These are phyloP conservation scores for Tineola bisselliella DNA, from an alignment of 2,888 invertebrate genomes.

Conservation along the genomic window DNA sequence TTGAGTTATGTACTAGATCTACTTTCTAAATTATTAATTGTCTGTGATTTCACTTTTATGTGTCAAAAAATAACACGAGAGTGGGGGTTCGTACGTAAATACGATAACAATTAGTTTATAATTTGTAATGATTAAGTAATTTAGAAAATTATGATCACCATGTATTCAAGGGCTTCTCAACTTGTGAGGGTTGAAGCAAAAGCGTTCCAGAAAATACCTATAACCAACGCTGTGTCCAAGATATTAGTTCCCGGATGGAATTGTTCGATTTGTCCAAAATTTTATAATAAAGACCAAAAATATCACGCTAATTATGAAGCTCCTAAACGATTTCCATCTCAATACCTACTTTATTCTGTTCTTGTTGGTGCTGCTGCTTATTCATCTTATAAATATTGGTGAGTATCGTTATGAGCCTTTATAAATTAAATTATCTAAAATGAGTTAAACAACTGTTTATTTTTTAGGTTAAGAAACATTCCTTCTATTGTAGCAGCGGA, in stretches of 20 bases:
- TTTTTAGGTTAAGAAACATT: conserved; percentile 23
- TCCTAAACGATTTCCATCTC: conserved; percentile 25
- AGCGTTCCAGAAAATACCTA: conserved; percentile 27
- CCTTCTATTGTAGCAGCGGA: conserved; percentile 55
- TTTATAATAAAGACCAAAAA: conserved; percentile 23
- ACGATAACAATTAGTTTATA: neutral
- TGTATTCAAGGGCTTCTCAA: conserved; percentile 5
- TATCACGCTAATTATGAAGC: conserved; percentile 20
- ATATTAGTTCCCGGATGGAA: conserved; percentile 22
- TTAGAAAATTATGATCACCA: neutral
- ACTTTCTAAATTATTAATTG: too few relatives aligned
- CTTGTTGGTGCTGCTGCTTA: conserved; percentile 40
- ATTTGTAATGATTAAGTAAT: neutral
- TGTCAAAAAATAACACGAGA: too few relatives aligned
- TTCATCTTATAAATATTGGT: conserved; percentile 48
- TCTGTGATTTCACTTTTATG: too few relatives aligned
- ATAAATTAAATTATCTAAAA: neutral
- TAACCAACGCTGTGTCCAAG: conserved; percentile 23
- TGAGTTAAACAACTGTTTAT: neutral
- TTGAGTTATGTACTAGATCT: too few relatives aligned
- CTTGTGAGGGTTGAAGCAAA: conserved; percentile 20
- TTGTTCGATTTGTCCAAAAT: conserved; percentile 22
- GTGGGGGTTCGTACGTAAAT: too few relatives aligned
- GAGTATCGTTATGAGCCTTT: conserved; percentile 18
- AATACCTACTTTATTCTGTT: conserved; percentile 39